These are phyloP conservation scores for Nannospalax galili DNA, from an alignment of 2,113 vertebrate genomes.

Conservation along the genomic window DNA sequence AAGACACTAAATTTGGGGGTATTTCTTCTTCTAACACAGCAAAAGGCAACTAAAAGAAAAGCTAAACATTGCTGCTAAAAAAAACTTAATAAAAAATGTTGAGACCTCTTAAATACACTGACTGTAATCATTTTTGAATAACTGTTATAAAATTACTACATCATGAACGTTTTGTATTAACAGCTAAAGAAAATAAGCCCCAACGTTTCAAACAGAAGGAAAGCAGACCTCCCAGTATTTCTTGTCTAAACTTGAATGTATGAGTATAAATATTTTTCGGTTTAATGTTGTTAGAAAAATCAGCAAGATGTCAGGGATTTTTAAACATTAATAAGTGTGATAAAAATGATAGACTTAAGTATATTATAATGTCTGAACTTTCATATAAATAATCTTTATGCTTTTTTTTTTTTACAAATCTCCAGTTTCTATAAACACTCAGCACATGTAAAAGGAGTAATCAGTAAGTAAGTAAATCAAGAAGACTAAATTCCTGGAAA, in stretches of 20 bases:
- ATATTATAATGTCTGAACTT: slow-evolving; percentile 8
- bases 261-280: slow-evolving; percentile 54
- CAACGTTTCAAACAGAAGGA: slow-evolving; percentile 46
- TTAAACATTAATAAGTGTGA: slow-evolving; percentile 66
- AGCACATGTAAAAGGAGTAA: slow-evolving; percentile 53
- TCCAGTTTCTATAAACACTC: slow-evolving; percentile 60
- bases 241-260: slow-evolving; percentile 40
- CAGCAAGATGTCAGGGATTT: slow-evolving; percentile 56
- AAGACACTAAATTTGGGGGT: neutral
- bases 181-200: slow-evolving; percentile 54
- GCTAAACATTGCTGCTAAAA: neutral
- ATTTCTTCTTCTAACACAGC: neutral
- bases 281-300: slow-evolving; percentile 61
- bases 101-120: neutral
- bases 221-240: slow-evolving; percentile 48
- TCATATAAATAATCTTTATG: slow-evolving; percentile 60
- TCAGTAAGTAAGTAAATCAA: slow-evolving; percentile 32
- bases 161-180: slow-evolving; percentile 46
- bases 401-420: slow-evolving; percentile 23
- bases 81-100: slow-evolving; percentile 7
- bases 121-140: neutral
- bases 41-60: slow-evolving; percentile 14
- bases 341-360: slow-evolving; percentile 63
- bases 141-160: slow-evolving; percentile 16
- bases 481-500: slow-evolving; percentile 22